Conservation (phyloP, 2,113 vertebrate genomes). For the Hemibagrus wyckioides region DNA sequence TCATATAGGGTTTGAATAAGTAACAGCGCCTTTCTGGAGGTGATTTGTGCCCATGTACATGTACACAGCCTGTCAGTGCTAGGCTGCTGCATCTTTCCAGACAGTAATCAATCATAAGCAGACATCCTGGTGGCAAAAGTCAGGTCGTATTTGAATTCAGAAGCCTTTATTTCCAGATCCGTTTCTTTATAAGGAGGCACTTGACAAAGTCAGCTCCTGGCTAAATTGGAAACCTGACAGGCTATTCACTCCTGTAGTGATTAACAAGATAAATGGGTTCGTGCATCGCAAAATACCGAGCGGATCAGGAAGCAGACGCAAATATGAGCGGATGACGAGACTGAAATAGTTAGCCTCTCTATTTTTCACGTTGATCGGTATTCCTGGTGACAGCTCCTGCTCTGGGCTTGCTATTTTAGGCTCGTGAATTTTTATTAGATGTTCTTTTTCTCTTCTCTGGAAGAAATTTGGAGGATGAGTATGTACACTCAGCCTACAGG, state of each 20-base stretch:
- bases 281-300: conserved; percentile 20
- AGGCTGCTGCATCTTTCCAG: neutral
- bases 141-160: neutral
- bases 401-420: conserved; percentile 46
- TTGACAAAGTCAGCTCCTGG: conserved; percentile 3
- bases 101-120: neutral
- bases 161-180: neutral
- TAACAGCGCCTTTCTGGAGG: neutral
- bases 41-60: neutral
- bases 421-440: conserved; percentile 32
- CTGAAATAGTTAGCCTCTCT: conserved; percentile 31
- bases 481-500: neutral
- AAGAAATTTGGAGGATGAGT: neutral
- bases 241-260: conserved; percentile 26
- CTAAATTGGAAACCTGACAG: conserved; percentile 42
- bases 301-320: conserved; percentile 35
- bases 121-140: neutral
- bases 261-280: conserved; percentile 38
- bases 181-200: conserved; percentile 15
- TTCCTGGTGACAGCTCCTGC: conserved; percentile 34
- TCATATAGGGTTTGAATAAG: neutral
- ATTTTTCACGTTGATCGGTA: conserved; percentile 45
- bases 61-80: neutral
- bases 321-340: conserved; percentile 30
- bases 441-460: conserved; percentile 1